Evolutionary conservation across 2,888 invertebrate species (phyloP), one percentile per base, ranked within the genome.

Genomic region (Trichacis sp.): DNA sequence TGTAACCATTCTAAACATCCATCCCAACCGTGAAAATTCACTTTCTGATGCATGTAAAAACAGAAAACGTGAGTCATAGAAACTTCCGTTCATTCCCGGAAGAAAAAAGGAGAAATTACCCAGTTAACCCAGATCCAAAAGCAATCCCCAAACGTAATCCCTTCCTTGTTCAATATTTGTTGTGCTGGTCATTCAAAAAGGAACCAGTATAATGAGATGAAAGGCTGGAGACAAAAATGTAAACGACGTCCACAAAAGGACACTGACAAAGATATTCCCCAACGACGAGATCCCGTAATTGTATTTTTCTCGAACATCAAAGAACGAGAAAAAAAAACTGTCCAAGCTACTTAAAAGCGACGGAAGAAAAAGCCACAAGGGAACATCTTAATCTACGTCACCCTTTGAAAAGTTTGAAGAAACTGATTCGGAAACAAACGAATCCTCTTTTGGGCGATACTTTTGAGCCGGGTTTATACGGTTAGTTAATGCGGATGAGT

Each of bases 401-500:
- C 61, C 53, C 55, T 52, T 52, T 56, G 19, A 55, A 19, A 19
- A 45, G 14, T 48, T 45, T 52, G 29, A 46, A 11, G 29, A 29
- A 51, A 29, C 29, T 40, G 59, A 58, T 59, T 50, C 61, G 24
- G 64, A 64, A 60, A 62, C 58, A 56, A 68, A 65, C 62, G 59
- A 65, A 63, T 59, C 54, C 59, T 59, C 54, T 24, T 53, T 48
- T 47, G 55, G 57, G 58, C n/a, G 36, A 48, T 15, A 71, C 73
- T n/a, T 74, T 75, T 74, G 71, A 73, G 64, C 49, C 40, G n/a
- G 51, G 62, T 73, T 73, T 68, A 71, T 70, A 71, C 74, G 60
- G 59, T 75, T 75, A 77, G 74, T 72, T 78, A 78, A 80, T 69
- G 73, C 77, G 78, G 75, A 77, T 77, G 63, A 77, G 72, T 74